Evolutionary conservation across 2,797 vertebrate genomes (phyloP).

Genomic region (Hipposideros larvatus): DNA sequence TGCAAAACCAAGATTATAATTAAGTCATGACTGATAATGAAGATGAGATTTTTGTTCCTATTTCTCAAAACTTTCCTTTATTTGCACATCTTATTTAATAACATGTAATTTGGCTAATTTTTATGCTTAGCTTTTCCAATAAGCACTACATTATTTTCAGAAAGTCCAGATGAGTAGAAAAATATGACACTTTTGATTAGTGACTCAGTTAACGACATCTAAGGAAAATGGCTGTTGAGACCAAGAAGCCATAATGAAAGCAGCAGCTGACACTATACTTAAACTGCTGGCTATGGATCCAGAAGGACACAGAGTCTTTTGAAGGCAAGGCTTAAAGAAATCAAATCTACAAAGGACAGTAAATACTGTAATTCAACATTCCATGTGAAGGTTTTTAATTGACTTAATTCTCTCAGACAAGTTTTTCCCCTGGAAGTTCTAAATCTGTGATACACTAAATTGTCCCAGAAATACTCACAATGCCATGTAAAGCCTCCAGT

Average conservation of each 20-base stretch:
- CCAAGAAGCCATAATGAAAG: neutral
- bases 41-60: constrained; percentile 40
- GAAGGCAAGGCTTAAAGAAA: neutral
- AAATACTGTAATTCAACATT: neutral
- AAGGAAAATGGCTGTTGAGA: neutral
- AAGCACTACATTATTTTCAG: neutral
- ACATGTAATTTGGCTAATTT: constrained; percentile 32
- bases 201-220: neutral
- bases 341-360: neutral
- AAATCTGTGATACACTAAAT: neutral
- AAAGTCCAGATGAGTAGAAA: constrained; percentile 44
- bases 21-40: constrained; percentile 5
- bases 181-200: neutral
- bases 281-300: neutral
- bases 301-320: neutral
- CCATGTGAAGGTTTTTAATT: neutral
- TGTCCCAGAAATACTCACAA: neutral
- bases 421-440: constrained; percentile 6
- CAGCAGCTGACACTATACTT: neutral
- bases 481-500: neutral
- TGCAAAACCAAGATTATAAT: constrained; percentile 13
- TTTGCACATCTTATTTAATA: constrained; percentile 35
- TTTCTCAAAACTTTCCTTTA: constrained; percentile 43
- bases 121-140: constrained; percentile 11
- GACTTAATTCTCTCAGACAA: neutral